Evolutionary conservation across 2,888 invertebrate species (phyloP).

Genomic region (Conistra vaccinii): DNA sequence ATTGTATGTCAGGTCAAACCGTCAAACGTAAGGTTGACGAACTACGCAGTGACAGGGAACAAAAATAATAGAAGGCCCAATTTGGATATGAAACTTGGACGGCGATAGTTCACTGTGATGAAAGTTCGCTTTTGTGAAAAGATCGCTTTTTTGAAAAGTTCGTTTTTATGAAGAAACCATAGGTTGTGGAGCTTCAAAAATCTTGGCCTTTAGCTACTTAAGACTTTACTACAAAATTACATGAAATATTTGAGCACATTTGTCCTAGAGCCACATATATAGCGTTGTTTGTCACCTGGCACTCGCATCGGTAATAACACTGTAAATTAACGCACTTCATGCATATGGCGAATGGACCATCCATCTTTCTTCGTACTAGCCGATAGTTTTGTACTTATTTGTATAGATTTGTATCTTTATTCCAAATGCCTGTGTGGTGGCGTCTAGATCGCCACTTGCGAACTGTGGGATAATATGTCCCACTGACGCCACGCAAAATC

Average conservation of each 20-base stretch:
- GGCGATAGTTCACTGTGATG: neutral
- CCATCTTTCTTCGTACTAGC: neutral
- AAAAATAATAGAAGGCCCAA: conserved; percentile 34
- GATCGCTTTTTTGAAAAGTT: neutral
- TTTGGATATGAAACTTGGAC: neutral
- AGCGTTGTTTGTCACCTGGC: neutral
- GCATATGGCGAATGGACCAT: neutral
- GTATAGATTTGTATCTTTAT: too few relatives aligned
- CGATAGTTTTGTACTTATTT: too few relatives aligned
- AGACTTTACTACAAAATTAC: neutral
- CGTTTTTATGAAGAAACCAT: neutral
- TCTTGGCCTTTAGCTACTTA: neutral
- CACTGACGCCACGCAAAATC: too few relatives aligned
- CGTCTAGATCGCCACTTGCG: too few relatives aligned
- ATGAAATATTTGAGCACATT: neutral
- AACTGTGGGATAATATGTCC: too few relatives aligned
- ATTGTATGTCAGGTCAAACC: conserved; percentile 65
- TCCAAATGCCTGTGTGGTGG: neutral
- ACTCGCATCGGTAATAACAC: neutral
- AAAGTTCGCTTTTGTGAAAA: neutral
- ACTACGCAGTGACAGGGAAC: conserved; percentile 39
- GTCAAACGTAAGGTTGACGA: conserved; percentile 64
- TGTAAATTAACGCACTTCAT: neutral
- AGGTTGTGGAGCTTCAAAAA: neutral
- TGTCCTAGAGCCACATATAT: too few relatives aligned